These are phyloP conservation scores for Amia ocellicauda DNA, from an alignment of 2,113 vertebrate species.

Conservation along the genomic window DNA sequence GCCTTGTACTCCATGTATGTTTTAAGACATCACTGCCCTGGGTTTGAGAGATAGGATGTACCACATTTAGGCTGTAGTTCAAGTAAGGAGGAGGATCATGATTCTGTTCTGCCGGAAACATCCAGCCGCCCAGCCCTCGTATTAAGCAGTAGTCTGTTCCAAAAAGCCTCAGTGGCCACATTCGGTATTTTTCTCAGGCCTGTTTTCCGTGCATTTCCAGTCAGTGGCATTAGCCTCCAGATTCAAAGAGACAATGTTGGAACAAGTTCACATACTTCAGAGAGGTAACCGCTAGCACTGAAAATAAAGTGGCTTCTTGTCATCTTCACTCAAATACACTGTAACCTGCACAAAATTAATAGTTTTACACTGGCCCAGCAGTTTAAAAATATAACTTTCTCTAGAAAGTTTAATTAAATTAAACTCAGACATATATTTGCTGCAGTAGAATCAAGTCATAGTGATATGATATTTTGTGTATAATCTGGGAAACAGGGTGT, in stretches of 20 bases:
- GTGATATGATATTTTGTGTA: too few species aligned
- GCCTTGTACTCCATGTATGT: too few species aligned
- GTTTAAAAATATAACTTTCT: neutral
- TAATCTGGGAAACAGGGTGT: too few species aligned
- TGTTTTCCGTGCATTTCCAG: neutral
- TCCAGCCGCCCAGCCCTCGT: neutral
- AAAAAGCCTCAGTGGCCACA: neutral
- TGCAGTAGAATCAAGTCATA: too few species aligned
- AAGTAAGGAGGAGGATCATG: too few species aligned
- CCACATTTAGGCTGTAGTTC: too few species aligned
- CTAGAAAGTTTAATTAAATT: too few species aligned
- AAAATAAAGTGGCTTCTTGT: neutral
- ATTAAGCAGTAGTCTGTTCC: neutral
- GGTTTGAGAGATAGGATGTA: too few species aligned
- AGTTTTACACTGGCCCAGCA: too few species aligned
- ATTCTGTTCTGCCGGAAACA: too few species aligned
- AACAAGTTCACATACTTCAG: neutral
- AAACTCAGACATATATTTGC: too few species aligned
- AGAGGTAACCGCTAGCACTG: neutral
- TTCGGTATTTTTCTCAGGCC: neutral
- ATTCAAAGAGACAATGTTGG: neutral
- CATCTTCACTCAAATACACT: neutral
- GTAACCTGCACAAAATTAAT: neutral
- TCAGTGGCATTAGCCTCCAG: neutral
- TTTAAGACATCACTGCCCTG: too few species aligned